Evolutionary conservation across 2,113 vertebrate genomes (phyloP), one percentile per base, ranked within the genome.

Genomic region (Coptodon bakossiorum): DNA sequence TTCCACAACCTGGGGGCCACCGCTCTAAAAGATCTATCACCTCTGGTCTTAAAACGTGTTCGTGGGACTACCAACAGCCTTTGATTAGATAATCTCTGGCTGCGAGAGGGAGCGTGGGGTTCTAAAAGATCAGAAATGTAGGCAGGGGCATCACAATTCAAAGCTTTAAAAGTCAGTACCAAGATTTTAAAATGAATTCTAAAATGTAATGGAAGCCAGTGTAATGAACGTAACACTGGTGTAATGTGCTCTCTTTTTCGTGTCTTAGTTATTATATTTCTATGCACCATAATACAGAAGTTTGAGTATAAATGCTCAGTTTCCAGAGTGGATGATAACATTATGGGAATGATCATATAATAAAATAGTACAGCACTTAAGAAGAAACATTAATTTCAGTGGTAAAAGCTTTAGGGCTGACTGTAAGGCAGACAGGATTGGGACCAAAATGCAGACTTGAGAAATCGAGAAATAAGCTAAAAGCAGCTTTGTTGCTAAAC

Each of bases 11-110:
- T 53, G 19, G 50, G 3, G 50, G 52, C 52, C 52, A 54, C 12
- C 0, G 22, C 54, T 57, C 12, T 27, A 57, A 56, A 24, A 7
- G 24, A 57, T 16, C 56, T 57, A 57, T 57, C 13, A 9, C 56
- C 56, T 29, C 56, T 0, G 13, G 7, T 16, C 13, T 29, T 3
- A 29, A 59, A 59, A 9, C 2, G 14, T 4, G 56, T 59, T 31
- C 0, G 5, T 31, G 56, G 1, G 14, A 31, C 57, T 59, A 59
- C 7, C 27, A 59, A 2, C 57, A 31, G 27, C 27, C 27, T 59
- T 59, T 31, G 14, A 17, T 59, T 59, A 31, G 14, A 59, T 31
- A 7, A 59, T 31, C 5, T 31, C 56, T 31, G 56, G 27, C 27
- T 17, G 27, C 1, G 5, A 31, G 27, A 59, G 0, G 27, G 56